These are phyloP conservation scores for fruit fly (Drosophila melanogaster) DNA, from an alignment of 1,140 invertebrate species.

Conservation along the genomic window Release_6_plus_ISO1_MT NC_004354.4:21512001-21512500, in stretches of 20 bases:
- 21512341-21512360: constrained; percentile 73
- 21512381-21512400: constrained; percentile 82
- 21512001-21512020: no score
- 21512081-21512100: constrained; percentile 32
- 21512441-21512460: constrained; percentile 24
- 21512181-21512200: neutral
- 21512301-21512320: constrained; percentile 11
- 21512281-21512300: constrained; percentile 16
- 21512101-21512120: constrained; percentile 51
- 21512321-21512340: constrained; percentile 48
- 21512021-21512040: neutral
- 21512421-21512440: constrained; percentile 25
- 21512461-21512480: constrained; percentile 14
- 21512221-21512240: constrained; percentile 9
- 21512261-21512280: constrained; percentile 1
- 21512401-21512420: constrained; percentile 78
- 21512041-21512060: constrained; percentile 4
- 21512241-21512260: constrained; percentile 8
- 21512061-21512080: constrained; percentile 9
- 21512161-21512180: constrained; percentile 30
- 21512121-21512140: constrained; percentile 80
- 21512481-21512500: constrained; percentile 16
- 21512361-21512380: constrained; percentile 81
- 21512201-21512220: neutral
- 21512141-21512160: constrained; percentile 80